phyloP scores from a whole-genome alignment of 2,888 invertebrate genomes.

The Drosophila macrothrix region DNA sequence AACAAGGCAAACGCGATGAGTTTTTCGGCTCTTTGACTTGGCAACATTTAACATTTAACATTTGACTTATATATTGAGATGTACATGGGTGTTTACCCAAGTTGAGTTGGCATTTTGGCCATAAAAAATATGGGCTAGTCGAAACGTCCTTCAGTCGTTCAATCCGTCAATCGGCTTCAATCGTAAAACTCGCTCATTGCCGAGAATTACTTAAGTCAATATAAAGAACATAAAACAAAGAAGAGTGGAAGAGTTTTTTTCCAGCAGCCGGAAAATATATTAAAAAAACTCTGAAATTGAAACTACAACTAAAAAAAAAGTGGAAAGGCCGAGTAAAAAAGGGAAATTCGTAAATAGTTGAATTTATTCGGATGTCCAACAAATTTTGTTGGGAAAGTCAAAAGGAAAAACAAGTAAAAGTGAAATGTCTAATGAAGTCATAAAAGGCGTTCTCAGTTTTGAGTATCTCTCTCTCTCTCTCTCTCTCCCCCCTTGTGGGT shows the following conservation, averaged over 20 bases:
- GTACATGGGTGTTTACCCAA: constrained; percentile 49
- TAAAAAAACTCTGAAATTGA: constrained; percentile 37
- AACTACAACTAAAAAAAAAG: constrained; percentile 21
- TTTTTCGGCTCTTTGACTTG: constrained; percentile 46
- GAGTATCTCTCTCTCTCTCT: not conserved
- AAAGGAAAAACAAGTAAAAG: constrained; percentile 51
- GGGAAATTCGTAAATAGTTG: constrained; percentile 56
- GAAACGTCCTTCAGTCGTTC: constrained; percentile 61
- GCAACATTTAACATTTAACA: constrained; percentile 52
- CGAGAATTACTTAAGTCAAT: constrained; percentile 79
- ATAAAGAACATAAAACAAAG: constrained; percentile 65
- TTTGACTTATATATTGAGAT: constrained; percentile 55
- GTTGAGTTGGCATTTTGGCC: constrained; percentile 56
- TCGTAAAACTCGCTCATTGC: constrained; percentile 67
- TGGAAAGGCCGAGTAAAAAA: constrained; percentile 43
- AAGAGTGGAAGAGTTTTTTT: constrained; percentile 54
- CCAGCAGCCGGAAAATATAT: constrained; percentile 74
- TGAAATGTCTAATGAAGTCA: constrained; percentile 78
- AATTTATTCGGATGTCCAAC: constrained; percentile 3
- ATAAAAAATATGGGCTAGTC: constrained; percentile 65
- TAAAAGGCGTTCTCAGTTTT: constrained; percentile 50
- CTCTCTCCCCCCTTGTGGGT: constrained; percentile 60
- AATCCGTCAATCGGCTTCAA: constrained; percentile 3
- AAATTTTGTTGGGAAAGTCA: constrained; percentile 17
- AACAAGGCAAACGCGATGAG: constrained; percentile 45